Conservation (phyloP, 2,888 invertebrate species). For the Vandiemenella viatica region DNA sequence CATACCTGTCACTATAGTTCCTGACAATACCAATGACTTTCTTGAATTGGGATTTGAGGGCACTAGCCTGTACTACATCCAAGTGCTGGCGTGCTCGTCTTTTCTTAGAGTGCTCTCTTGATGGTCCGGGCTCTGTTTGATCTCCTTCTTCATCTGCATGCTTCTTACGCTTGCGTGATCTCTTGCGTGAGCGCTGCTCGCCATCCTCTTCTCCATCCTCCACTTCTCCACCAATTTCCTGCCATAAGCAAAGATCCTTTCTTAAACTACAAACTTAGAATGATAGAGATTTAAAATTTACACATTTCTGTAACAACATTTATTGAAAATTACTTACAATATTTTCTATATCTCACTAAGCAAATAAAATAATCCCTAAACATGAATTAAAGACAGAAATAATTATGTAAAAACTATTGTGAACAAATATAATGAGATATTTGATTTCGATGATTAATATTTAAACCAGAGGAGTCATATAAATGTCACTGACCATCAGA, state of each 20-base stretch:
- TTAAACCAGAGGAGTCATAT: too few relatives aligned
- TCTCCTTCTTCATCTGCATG: conserved; percentile 19
- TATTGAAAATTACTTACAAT: too few relatives aligned
- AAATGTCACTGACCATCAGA: too few relatives aligned
- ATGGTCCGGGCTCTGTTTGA: background rate
- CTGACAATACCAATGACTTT: conserved; percentile 33
- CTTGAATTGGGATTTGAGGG: conserved; percentile 29
- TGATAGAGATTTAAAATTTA: background rate
- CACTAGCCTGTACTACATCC: too few relatives aligned
- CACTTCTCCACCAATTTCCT: conserved; percentile 18
- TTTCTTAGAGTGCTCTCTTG: conserved; percentile 14
- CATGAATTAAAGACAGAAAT: too few relatives aligned
- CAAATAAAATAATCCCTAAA: too few relatives aligned
- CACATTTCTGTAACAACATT: too few relatives aligned
- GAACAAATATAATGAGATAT: too few relatives aligned
- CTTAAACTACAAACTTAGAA: background rate
- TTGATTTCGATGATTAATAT: too few relatives aligned
- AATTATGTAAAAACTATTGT: too few relatives aligned
- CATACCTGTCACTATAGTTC: conserved; percentile 33
- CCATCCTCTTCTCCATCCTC: conserved; percentile 20
- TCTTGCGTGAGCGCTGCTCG: conserved; percentile 18
- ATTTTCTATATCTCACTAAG: too few relatives aligned
- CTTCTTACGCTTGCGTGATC: conserved; percentile 17
- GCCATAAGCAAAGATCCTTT: background rate
- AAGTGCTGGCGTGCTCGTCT: too few relatives aligned